Evolutionary conservation across 2,888 invertebrate genomes (phyloP), one percentile per base, ranked within the genome.

Genomic region (Clanis bilineata): DNA sequence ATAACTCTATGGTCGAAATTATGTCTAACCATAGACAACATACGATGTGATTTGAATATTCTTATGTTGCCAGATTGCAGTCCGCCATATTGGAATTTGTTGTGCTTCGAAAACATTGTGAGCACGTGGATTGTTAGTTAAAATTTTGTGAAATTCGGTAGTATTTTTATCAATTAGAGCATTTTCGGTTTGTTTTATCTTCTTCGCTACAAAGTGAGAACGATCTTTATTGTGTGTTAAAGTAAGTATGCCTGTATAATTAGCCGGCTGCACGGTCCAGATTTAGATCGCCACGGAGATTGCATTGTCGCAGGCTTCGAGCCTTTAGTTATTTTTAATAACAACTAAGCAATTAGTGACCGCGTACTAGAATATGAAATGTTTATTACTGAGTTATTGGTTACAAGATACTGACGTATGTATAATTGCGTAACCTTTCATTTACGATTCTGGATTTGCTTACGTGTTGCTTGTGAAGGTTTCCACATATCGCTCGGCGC

Each of bases 51-150:
- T 59, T 60, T 66, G 63, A 43, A 18, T 15, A 67, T 68, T 62
- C 65, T 63, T 63, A 79, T 76, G 80, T 83, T 86, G 81, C 82
- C 83, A 82, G 71, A 72, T 67, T 74, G 70, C 62, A 25, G 23
- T 59, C 71, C 93, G 94, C 95, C 95, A 95, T 95, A 93, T 94
- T 94, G 94, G 89, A 91, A 93, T 91, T 92, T 92, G 89, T 88
- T 93, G 93, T 93, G 92, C 91, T 82, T 90, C 81, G 88, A 94
- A 94, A 94, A 94, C 94, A 94, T 93, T 93, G 93, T 92, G 93
- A 94, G 94, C 94, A 94, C 94, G 95, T 95, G 94, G 94, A 94
- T 87, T 83, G 79, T 89, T 86, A 76, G 85, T 84, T 81, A 79
- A 78, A 76, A 80, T 79, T 85, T 80, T 71, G 82, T 83, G 81